These are phyloP conservation scores for Alosa alosa DNA, from an alignment of 2,113 vertebrate species.

Conservation along the genomic window DNA sequence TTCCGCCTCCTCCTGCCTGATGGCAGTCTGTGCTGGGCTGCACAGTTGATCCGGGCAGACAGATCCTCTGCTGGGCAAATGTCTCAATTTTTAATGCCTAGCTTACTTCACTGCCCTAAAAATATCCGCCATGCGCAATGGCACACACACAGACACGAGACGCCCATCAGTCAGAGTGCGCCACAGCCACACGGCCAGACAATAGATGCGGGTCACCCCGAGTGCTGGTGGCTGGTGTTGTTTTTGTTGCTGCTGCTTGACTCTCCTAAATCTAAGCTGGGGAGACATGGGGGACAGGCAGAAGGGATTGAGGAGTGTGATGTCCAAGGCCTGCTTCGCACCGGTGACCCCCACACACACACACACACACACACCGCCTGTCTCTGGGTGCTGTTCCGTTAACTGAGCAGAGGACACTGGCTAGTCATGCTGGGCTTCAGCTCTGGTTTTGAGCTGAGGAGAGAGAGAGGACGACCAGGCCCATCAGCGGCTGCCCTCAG, in stretches of 20 bases:
- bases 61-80: conserved; percentile 21
- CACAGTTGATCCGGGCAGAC: background rate
- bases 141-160: conserved; percentile 23
- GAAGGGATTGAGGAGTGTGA: background rate
- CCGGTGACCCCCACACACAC: background rate
- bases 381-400: background rate
- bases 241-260: background rate
- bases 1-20: background rate
- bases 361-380: background rate
- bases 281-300: background rate
- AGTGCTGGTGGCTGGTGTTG: background rate
- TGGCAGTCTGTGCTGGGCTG: background rate
- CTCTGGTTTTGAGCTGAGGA: background rate
- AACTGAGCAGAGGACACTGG: background rate
- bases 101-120: conserved; percentile 34
- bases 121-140: conserved; percentile 24
- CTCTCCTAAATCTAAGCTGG: background rate
- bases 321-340: background rate
- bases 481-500: background rate
- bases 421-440: background rate
- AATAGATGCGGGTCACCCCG: conserved; percentile 5
- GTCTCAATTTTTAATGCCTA: conserved; percentile 41
- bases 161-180: conserved; percentile 22
- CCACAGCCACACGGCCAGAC: background rate
- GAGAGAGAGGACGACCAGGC: background rate